These are phyloP conservation scores for Monopis laevigella DNA, from an alignment of 2,888 invertebrate species.

Conservation along the genomic window DNA sequence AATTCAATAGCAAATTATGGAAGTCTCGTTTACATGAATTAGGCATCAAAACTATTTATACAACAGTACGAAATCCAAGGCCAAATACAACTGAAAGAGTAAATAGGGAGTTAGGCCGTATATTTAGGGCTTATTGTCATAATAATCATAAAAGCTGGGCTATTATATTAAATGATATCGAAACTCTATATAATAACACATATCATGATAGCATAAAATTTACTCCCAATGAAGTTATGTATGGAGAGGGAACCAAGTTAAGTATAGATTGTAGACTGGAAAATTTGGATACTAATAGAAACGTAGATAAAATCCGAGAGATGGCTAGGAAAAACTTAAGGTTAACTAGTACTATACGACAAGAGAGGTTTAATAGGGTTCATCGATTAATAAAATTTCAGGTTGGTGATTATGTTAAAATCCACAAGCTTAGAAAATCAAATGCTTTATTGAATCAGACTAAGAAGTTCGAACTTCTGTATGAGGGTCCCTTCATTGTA, in stretches of 20 bases:
- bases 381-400: conserved; percentile 10
- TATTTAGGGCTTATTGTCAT: conserved; percentile 11
- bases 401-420: conserved; percentile 13
- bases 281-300: background rate
- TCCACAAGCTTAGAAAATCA: conserved; percentile 5
- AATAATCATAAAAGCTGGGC: too few species aligned
- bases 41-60: background rate
- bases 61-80: conserved; percentile 1
- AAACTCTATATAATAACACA: background rate
- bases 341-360: too few species aligned
- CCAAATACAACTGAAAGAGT: conserved; percentile 15
- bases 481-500: too few species aligned
- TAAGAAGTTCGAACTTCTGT: too few species aligned
- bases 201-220: background rate
- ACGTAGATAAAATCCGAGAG: background rate
- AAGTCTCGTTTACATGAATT: background rate
- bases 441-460: too few species aligned
- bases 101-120: conserved; percentile 12
- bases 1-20: background rate
- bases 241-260: background rate
- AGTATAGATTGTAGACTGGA: background rate
- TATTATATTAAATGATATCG: background rate
- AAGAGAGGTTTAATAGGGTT: conserved; percentile 6
- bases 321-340: too few species aligned
- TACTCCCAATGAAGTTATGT: conserved; percentile 1